phyloP scores from a whole-genome alignment of 2,797 vertebrate species.

The Micropoecilia bifurca region DNA sequence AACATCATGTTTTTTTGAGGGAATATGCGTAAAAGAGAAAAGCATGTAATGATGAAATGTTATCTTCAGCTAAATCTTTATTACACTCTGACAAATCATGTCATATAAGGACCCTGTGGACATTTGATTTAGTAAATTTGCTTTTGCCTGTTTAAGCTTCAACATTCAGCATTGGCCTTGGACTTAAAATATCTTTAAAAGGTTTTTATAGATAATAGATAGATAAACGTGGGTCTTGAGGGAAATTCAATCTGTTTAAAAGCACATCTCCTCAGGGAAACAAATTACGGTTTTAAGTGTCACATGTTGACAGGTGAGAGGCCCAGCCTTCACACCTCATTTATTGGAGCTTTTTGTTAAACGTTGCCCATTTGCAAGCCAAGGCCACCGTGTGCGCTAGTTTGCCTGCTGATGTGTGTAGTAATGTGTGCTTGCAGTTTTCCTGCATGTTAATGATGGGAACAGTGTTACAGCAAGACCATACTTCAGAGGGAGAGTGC shows the following conservation, averaged over 20 bases:
- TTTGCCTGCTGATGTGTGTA: conserved; percentile 10
- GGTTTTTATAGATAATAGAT: conserved; percentile 44
- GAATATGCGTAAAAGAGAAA: conserved; percentile 70
- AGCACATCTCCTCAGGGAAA: conserved; percentile 48
- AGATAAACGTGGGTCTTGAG: conserved; percentile 43
- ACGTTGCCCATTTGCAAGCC: conserved; percentile 48
- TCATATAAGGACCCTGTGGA: not conserved
- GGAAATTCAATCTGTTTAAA: conserved; percentile 65
- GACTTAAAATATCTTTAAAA: conserved; percentile 37
- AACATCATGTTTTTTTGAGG: conserved; percentile 75
- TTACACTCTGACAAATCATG: conserved; percentile 51
- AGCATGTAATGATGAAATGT: conserved; percentile 63
- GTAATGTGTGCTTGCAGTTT: conserved; percentile 34
- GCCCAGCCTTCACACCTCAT: conserved; percentile 74
- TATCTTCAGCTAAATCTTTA: conserved; percentile 57
- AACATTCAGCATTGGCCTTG: conserved; percentile 6
- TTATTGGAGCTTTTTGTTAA: conserved; percentile 68
- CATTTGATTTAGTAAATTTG: conserved; percentile 9
- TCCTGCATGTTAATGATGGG: conserved; percentile 28
- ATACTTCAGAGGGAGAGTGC: conserved; percentile 21
- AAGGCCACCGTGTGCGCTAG: conserved; percentile 10
- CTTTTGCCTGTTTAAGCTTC: not conserved
- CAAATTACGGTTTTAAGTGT: conserved; percentile 74
- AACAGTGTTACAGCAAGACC: conserved; percentile 17
- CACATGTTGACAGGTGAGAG: conserved; percentile 75